A percentile compares a stretch with the other conserved stretches of the same genome.
These are phyloP conservation scores for Eidolon dupreanum DNA, from an alignment of 2,797 vertebrate species.

Conservation along the genomic window DNA sequence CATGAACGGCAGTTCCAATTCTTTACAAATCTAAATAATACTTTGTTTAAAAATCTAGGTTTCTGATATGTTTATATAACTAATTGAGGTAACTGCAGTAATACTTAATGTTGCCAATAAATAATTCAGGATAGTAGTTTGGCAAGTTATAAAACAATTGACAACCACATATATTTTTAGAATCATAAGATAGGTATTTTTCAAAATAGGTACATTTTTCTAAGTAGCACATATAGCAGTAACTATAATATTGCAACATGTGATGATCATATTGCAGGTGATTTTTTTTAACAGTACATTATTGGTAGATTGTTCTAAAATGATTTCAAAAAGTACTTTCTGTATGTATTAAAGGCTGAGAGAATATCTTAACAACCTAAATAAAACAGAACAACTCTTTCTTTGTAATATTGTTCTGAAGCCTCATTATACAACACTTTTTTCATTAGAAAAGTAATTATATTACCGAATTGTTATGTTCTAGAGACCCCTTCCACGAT, in stretches of 20 bases:
- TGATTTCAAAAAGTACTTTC: background rate
- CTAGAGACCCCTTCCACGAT: background rate
- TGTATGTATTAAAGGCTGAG: background rate
- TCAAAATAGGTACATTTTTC: background rate
- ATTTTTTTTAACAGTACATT: background rate
- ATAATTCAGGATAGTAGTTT: slow-evolving; percentile 23
- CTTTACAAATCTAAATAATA: background rate
- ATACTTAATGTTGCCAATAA: slow-evolving; percentile 72
- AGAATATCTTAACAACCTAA: background rate
- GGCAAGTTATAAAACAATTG: background rate
- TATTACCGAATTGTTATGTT: background rate
- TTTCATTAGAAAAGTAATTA: background rate
- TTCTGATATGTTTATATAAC: slow-evolving; percentile 76
- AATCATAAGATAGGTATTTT: background rate
- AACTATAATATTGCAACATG: background rate
- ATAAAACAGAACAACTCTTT: background rate
- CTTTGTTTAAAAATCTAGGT: slow-evolving; percentile 30
- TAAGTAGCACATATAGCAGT: background rate
- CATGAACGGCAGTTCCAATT: slow-evolving; percentile 38
- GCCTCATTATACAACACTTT: background rate
- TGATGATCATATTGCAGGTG: background rate
- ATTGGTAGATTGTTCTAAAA: background rate
- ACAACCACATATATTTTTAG: background rate
- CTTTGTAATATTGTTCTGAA: background rate
- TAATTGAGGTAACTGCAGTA: slow-evolving; percentile 73